Percentiles rank a stretch among this genome's conserved stretches.
Conservation (phyloP, 2,797 vertebrate species). For the Labroides dimidiatus region DNA sequence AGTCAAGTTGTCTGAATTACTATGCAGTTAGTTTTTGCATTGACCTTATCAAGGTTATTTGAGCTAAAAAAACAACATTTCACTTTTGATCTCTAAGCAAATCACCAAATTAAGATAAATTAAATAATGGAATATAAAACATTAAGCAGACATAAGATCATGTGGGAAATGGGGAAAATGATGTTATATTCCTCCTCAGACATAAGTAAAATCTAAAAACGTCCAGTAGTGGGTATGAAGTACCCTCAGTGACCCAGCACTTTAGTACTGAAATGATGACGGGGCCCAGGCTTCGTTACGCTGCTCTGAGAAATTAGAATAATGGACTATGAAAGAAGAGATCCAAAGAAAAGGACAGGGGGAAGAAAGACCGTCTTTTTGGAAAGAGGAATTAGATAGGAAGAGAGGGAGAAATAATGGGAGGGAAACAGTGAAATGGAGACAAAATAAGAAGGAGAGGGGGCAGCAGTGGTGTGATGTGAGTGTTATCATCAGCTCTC, state of each 20-base stretch:
- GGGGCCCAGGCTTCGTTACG: slow-evolving; percentile 62
- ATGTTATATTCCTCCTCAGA: slow-evolving; percentile 3
- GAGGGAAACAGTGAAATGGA: slow-evolving; percentile 68
- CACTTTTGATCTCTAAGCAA: neutral
- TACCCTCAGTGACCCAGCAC: slow-evolving; percentile 52
- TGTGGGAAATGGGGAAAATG: neutral
- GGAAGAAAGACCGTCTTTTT: slow-evolving; percentile 65
- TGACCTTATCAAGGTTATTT: slow-evolving; percentile 34
- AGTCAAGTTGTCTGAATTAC: slow-evolving; percentile 55
- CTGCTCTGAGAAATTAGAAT: slow-evolving; percentile 73
- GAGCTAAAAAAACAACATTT: slow-evolving; percentile 9
- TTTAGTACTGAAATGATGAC: slow-evolving; percentile 69
- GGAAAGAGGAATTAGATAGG: slow-evolving; percentile 74
- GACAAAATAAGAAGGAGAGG: slow-evolving; percentile 60
- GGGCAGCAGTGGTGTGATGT: slow-evolving; percentile 78
- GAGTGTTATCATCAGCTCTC: slow-evolving; percentile 83
- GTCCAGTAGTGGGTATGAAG: slow-evolving; percentile 34
- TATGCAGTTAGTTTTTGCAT: slow-evolving; percentile 43
- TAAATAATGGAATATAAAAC: neutral
- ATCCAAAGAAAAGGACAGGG: slow-evolving; percentile 64
- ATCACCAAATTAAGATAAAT: slow-evolving; percentile 5
- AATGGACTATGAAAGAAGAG: slow-evolving; percentile 72
- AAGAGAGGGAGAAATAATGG: slow-evolving; percentile 71
- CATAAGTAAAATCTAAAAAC: slow-evolving; percentile 22
- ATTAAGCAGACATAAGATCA: neutral